Evolutionary conservation across 2,888 invertebrate genomes (phyloP), one percentile per base, ranked within the genome.

Genomic region (Serrognathus titanus): DNA sequence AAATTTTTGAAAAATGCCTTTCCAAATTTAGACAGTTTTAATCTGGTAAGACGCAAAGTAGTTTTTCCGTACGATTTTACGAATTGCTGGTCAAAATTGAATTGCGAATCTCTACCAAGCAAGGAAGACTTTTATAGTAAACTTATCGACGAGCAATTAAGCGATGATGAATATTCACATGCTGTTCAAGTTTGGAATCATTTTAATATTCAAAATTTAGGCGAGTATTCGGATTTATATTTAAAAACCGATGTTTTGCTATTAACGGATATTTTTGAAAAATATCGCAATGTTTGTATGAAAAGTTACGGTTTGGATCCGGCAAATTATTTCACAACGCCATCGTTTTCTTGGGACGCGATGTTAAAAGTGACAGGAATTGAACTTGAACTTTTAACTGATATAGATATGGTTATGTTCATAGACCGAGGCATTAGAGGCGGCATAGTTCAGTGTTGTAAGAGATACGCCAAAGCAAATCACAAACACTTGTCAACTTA

Each of bases 401-500:
- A 76, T 57, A 60, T 70, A 11, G 67, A 72, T 52, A 73, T 69
- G 68, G 16, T 71, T 49, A 51, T 68, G 31, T 71, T 75, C 60
- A 52, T 72, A 35, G 53, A 63, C 47, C 48, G 43, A 39, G 62
- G 60, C 2, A 55, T 62, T n/a, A 16, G 60, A 35, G 60, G 60
- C 2, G 62, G 58, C 0, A 4, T 62, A 1, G 67, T 69, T n/a
- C 60, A 73, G 6, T 63, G 64, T 67, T 7, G 10, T 10, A 55
- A 24, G 35, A 41, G 69, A 13, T 66, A 71, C 62, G 65, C 66
- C 4, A 61, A 63, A 55, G 73, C 72, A 4, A 74, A 74, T 62
- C 75, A 76, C 60, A 70, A 65, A 59, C 75, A 72, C 57, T 62
- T 75, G 53, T 51, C 57, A 0, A 55, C 67, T 13, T 75, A 65